phyloP scores from a whole-genome alignment of 2,888 invertebrate species.

The Trichacis sp. region DNA sequence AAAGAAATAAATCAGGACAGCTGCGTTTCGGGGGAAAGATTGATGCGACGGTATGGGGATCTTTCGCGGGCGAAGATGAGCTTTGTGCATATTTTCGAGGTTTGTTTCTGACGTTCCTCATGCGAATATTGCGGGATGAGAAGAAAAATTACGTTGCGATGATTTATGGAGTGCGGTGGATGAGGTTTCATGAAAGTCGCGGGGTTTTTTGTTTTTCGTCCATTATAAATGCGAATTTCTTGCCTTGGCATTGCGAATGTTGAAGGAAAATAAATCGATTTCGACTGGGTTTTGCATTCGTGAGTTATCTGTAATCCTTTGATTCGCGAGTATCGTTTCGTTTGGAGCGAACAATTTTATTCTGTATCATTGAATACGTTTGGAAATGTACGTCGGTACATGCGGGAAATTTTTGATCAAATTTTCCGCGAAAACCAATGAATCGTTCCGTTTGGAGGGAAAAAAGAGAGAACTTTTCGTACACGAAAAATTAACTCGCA shows the following conservation, averaged over 20 bases:
- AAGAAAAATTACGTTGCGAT: not conserved
- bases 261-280: too few relatives aligned
- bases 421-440: not conserved
- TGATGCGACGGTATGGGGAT: conserved; percentile 43
- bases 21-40: conserved; percentile 9
- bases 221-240: not conserved
- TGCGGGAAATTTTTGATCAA: not conserved
- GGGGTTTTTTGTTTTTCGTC: not conserved
- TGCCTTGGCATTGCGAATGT: too few relatives aligned
- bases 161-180: conserved; percentile 9
- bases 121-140: conserved; percentile 3
- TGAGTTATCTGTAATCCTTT: too few relatives aligned
- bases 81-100: conserved; percentile 9
- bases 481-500: not conserved
- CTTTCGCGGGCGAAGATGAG: conserved; percentile 15
- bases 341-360: too few relatives aligned
- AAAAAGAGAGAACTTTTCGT: not conserved
- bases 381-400: too few relatives aligned
- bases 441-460: not conserved
- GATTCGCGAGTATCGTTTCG: too few relatives aligned
- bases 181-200: not conserved
- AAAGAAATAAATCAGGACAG: conserved; percentile 56
- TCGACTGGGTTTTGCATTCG: too few relatives aligned
- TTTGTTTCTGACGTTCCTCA: conserved; percentile 14
- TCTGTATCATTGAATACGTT: too few relatives aligned